A percentile compares a stretch with the other conserved stretches of the same genome.
Evolutionary conservation across 2,888 invertebrate species (phyloP).

Genomic region (Malthinus seriepunctatus): DNA sequence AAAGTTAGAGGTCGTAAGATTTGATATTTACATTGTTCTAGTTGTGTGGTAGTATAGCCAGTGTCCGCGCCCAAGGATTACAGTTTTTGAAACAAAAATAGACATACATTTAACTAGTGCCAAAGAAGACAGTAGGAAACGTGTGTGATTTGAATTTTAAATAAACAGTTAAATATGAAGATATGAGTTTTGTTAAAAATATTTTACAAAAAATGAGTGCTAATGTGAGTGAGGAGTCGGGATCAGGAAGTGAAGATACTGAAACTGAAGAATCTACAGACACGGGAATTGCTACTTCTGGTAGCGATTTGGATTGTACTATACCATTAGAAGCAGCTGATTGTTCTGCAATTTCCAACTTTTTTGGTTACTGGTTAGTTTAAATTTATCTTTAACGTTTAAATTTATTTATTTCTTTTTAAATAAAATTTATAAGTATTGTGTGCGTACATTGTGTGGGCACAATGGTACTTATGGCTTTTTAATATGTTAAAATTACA

Average conservation of each 20-base stretch:
- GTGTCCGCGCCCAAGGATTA: slow-evolving; percentile 24
- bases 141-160: slow-evolving; percentile 8
- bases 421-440: background rate
- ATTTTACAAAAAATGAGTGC: slow-evolving; percentile 49
- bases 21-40: slow-evolving; percentile 25
- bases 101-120: slow-evolving; percentile 21
- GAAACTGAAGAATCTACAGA: slow-evolving; percentile 48
- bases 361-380: slow-evolving; percentile 55
- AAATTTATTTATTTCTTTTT: background rate
- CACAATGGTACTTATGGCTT: background rate
- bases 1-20: slow-evolving; percentile 14
- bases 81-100: slow-evolving; percentile 29
- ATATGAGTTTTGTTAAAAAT: slow-evolving; percentile 52
- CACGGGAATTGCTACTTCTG: slow-evolving; percentile 48
- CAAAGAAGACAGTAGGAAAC: slow-evolving; percentile 18
- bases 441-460: too few species aligned
- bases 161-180: slow-evolving; percentile 16
- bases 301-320: slow-evolving; percentile 46
- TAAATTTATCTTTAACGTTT: background rate
- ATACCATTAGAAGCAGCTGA: slow-evolving; percentile 45
- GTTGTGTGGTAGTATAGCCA: slow-evolving; percentile 22
- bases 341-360: slow-evolving; percentile 53
- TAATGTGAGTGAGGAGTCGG: slow-evolving; percentile 39
- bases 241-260: slow-evolving; percentile 31
- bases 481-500: background rate